phyloP scores from a whole-genome alignment of 2,888 invertebrate species.

The Leptodirus hochenwartii region DNA sequence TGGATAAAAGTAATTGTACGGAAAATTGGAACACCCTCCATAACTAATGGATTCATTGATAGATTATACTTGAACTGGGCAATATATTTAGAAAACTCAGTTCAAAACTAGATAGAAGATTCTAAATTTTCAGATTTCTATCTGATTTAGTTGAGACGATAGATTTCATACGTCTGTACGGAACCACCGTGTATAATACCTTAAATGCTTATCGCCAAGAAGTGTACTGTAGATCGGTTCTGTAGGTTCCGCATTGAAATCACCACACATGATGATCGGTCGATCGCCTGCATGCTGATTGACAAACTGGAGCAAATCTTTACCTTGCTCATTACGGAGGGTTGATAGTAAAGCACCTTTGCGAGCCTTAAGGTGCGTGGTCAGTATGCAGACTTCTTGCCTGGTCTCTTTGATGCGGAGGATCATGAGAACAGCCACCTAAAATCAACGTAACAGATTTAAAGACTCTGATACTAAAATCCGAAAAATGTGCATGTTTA shows the following conservation, averaged over 20 bases:
- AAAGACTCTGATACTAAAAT: constrained; percentile 1
- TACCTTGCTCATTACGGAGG: constrained; percentile 51
- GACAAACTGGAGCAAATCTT: constrained; percentile 41
- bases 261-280: constrained; percentile 50
- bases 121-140: too few species aligned
- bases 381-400: constrained; percentile 43
- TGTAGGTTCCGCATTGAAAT: constrained; percentile 57
- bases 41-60: too few species aligned
- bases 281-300: constrained; percentile 28
- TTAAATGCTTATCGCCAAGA: too few species aligned
- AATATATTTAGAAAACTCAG: too few species aligned
- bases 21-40: too few species aligned
- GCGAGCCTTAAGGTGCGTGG: constrained; percentile 58
- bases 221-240: constrained; percentile 51
- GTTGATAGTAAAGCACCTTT: constrained; percentile 46
- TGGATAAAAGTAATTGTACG: too few species aligned
- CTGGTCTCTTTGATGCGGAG: constrained; percentile 35
- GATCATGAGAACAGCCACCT: constrained; percentile 41
- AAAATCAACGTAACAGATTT: constrained; percentile 10
- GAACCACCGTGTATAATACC: too few species aligned
- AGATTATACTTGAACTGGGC: too few species aligned
- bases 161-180: too few species aligned
- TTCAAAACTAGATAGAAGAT: too few species aligned
- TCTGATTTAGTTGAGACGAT: too few species aligned
- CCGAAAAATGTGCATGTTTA: too few species aligned